Percentiles rank a stretch among this genome's conserved stretches.
phyloP scores from a whole-genome alignment of 2,797 vertebrate genomes.

The Anabacerthia variegaticeps region DNA sequence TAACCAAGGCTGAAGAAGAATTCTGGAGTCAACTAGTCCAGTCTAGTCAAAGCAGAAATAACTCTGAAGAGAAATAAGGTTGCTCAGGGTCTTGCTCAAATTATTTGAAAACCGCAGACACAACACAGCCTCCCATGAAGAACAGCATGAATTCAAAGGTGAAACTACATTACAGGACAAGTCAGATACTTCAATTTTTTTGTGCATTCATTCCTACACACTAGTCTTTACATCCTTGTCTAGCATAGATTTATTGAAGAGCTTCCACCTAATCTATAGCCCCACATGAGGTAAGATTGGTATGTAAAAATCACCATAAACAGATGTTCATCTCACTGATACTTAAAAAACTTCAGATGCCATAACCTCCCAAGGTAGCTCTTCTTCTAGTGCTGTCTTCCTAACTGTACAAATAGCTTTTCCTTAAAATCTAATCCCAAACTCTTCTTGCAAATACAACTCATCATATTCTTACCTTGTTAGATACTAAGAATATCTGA shows the following conservation, averaged over 20 bases:
- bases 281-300: not conserved
- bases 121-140: not conserved
- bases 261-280: not conserved
- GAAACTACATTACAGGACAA: not conserved
- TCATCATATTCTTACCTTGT: not conserved
- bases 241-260: not conserved
- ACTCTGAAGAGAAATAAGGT: not conserved
- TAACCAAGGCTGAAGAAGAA: not conserved
- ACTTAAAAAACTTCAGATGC: not conserved
- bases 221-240: not conserved
- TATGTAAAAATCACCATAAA: not conserved
- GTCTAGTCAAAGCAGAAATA: not conserved
- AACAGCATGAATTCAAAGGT: not conserved
- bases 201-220: not conserved
- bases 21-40: not conserved
- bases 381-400: not conserved
- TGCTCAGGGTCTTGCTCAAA: not conserved
- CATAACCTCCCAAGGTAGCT: not conserved
- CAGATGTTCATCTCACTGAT: not conserved
- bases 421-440: not conserved
- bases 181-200: not conserved
- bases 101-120: not conserved
- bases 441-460: not conserved
- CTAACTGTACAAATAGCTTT: not conserved
- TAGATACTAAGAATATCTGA: not conserved